Conservation (phyloP, 1,140 invertebrate species). For the Coelopa frigida region DNA sequence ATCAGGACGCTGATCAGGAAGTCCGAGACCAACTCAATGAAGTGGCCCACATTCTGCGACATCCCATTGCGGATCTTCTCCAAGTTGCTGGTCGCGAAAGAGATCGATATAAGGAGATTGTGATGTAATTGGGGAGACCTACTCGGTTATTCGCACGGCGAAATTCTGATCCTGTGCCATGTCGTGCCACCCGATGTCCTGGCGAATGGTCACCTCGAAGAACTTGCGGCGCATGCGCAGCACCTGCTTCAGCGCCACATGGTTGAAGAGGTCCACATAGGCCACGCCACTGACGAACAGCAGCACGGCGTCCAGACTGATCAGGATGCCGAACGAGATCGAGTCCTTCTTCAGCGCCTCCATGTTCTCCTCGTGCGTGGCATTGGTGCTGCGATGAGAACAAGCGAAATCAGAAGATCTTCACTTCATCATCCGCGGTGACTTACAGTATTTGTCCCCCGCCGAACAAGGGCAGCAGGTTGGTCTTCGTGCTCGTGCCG, state of each 20-base stretch:
- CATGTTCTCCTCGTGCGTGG: conserved; percentile 50
- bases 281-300: conserved; percentile 58
- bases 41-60: conserved; percentile 77
- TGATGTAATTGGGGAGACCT: conserved; percentile 63
- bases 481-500: conserved; percentile 41
- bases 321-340: conserved; percentile 56
- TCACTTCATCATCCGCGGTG: neutral
- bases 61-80: conserved; percentile 80
- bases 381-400: conserved; percentile 45
- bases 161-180: conserved; percentile 75
- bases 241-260: conserved; percentile 56
- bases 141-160: conserved; percentile 81
- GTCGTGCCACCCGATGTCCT: conserved; percentile 89
- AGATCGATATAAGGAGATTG: conserved; percentile 9
- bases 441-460: conserved; percentile 52
- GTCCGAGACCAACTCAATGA: conserved; percentile 60
- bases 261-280: conserved; percentile 60
- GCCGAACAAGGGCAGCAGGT: conserved; percentile 44
- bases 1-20: conserved; percentile 61
- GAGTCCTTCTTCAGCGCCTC: conserved; percentile 57
- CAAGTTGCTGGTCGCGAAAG: conserved; percentile 65
- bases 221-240: conserved; percentile 62
- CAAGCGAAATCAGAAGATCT: neutral
- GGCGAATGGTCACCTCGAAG: conserved; percentile 67
- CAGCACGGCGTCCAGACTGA: conserved; percentile 50